These are phyloP conservation scores for Sebastes cheni DNA, from an alignment of 2,797 vertebrate species.

Conservation along the genomic window DNA sequence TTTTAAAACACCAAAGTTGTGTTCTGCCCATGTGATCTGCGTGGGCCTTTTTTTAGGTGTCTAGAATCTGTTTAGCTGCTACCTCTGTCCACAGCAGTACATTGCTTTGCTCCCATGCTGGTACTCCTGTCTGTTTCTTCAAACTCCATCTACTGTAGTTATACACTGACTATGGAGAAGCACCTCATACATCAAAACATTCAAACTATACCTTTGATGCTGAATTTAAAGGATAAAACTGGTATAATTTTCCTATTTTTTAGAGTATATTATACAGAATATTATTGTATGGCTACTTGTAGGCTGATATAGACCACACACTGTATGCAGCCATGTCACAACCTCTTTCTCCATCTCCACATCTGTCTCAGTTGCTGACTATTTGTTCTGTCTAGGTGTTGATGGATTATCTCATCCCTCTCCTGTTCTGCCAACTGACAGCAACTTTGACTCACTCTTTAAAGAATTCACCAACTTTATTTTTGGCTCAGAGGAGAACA, in stretches of 20 bases:
- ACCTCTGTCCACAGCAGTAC: too few species aligned
- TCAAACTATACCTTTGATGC: not conserved
- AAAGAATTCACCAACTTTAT: conserved; percentile 70
- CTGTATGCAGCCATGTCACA: not conserved
- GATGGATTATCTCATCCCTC: conserved; percentile 83
- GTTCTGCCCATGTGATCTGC: too few species aligned
- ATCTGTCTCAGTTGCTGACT: not conserved
- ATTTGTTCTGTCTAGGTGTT: conserved; percentile 67
- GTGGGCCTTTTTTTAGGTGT: too few species aligned
- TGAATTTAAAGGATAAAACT: not conserved
- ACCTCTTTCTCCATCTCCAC: not conserved
- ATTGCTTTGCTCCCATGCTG: too few species aligned
- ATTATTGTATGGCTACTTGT: too few species aligned
- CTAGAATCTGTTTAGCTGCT: too few species aligned
- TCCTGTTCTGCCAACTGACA: conserved; percentile 85
- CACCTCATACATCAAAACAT: not conserved
- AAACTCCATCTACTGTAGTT: too few species aligned
- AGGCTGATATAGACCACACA: not conserved
- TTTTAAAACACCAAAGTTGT: accelerated
- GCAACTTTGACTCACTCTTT: conserved; percentile 87
- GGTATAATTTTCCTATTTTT: not conserved
- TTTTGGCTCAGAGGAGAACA: conserved; percentile 60
- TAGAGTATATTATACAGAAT: not conserved
- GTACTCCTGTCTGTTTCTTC: too few species aligned
- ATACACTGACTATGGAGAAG: not conserved